Evolutionary conservation across 2,113 vertebrate species (phyloP), one percentile per base, ranked within the genome.

Genomic region (Chunga burmeisteri): DNA sequence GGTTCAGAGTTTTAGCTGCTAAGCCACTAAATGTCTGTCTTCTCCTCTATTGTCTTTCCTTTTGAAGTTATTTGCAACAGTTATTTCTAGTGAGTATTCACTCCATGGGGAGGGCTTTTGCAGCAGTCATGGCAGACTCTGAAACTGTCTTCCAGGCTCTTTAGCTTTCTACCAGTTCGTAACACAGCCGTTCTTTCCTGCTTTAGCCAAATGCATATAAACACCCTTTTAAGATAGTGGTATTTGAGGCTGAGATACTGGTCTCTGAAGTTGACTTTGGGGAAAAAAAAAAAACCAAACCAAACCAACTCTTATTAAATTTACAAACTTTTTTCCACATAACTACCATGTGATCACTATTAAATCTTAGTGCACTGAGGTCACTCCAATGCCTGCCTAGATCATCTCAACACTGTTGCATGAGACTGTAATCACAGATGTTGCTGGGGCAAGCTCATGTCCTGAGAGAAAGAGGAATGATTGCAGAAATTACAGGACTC

Each of bases 51-150:
- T 86, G 73, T 75, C 86, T 50, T 90, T 70, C 6, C 30, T 96
- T 97, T 93, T 86, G 63, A 95, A 95, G 65, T 81, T 82, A 78
- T 68, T 81, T 62, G n/a, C 84, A 86, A 79, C 55, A 70, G 52
- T 84, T 94, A 73, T 47, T 94, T 93, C 86, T 47, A 40, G 59
- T 59, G 42, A 72, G 10, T 58, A 49, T 77, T 90, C 52, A 32
- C 26, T 84, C 68, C 53, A 34, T 22, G n/a, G 21, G 34, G 50
- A 52, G 9, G 38, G 13, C 4, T 91, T 83, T 40, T 59, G 63
- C 32, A 50, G 29, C n/a, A 68, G 36, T 42, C 40, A 17, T n/a
- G 26, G 65, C 18, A 84, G 42, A 46, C n/a, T 67, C 59, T 93
- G 70, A 71, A 61, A 84, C 7, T 1, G 1, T 70, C 52, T 71